Evolutionary conservation across 1,140 invertebrate genomes (phyloP), one percentile per base, ranked within the genome.

Genomic region (Drosophila sproati): DNA sequence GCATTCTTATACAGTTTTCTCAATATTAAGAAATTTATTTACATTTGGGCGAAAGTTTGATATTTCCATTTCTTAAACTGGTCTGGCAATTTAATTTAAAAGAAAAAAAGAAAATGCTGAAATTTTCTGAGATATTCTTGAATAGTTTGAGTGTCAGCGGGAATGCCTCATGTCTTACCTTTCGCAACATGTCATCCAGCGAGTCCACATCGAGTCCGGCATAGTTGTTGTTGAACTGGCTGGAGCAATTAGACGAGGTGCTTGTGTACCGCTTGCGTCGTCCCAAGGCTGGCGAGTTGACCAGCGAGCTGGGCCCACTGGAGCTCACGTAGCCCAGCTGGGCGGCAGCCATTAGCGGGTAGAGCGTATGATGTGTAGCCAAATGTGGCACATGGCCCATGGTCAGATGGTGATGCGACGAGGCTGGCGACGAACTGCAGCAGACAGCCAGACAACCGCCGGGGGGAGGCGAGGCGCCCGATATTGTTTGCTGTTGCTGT

Each of bases 111-210:
- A 20, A 20, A 20, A 20, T 20, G 20, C 20, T 20, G 20, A 20
- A 20, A 20, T 20, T 20, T 20, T 20, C 20, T 1, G 20, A 20
- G 20, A 20, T 20, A 20, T 1, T 20, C 20, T 20, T 39, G 37
- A 39, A 39, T 0, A 39, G 2, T 34, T 34, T 34, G 20, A 20
- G 20, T 20, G 20, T 20, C 20, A 20, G 20, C 20, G 20, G 20
- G 34, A n/a, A 34, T 29, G 8, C 12, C 12, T 37, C 8, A 2
- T 32, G 4, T n/a, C 71, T 94, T 94, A 96, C 96, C 96, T 96
- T 96, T 92, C 95, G 95, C 91, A 96, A 94, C 95, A 96, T 96
- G 93, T 96, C 96, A 92, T 96, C 96, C 78, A 96, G 94, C 76
- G 96, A 96, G 91, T 96, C 96, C 94, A 96, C 96, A 93, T 96